Conservation (phyloP, 2,797 vertebrate species). For the Synaphobranchus kaupii region DNA sequence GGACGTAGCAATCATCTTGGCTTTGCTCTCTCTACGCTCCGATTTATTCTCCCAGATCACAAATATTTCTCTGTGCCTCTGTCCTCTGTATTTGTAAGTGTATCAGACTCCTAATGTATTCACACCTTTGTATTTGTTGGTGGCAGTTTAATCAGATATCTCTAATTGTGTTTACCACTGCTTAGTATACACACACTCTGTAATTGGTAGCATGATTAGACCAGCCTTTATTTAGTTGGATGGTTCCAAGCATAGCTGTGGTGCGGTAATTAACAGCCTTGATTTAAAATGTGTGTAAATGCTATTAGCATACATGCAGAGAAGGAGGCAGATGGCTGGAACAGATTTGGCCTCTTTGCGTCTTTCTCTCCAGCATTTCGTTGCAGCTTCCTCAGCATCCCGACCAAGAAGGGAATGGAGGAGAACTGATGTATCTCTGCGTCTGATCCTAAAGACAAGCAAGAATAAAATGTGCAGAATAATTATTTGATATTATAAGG, state of each 20-base stretch:
- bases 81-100: not conserved
- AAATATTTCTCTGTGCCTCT: not conserved
- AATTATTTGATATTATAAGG: constrained; percentile 14
- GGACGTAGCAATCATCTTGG: too few relatives aligned
- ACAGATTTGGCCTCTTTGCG: constrained; percentile 62
- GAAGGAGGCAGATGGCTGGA: constrained; percentile 66
- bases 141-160: constrained; percentile 32
- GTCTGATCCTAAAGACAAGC: not conserved
- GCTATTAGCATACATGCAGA: constrained; percentile 44
- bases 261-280: constrained; percentile 36
- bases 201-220: constrained; percentile 35
- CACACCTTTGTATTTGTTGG: constrained; percentile 21
- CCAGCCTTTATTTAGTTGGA: constrained; percentile 27
- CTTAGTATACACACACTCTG: constrained; percentile 28
- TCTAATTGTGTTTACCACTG: constrained; percentile 31
- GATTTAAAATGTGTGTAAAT: constrained; percentile 26
- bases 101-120: not conserved
- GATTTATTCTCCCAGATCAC: not conserved
- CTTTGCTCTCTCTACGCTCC: not conserved
- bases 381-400: constrained; percentile 19
- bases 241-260: constrained; percentile 16
- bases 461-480: not conserved
- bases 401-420: not conserved
- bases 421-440: not conserved
- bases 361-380: constrained; percentile 39